Evolutionary conservation across 2,888 invertebrate genomes (phyloP), one percentile per base, ranked within the genome.

Genomic region (Mythimna ferrago): DNA sequence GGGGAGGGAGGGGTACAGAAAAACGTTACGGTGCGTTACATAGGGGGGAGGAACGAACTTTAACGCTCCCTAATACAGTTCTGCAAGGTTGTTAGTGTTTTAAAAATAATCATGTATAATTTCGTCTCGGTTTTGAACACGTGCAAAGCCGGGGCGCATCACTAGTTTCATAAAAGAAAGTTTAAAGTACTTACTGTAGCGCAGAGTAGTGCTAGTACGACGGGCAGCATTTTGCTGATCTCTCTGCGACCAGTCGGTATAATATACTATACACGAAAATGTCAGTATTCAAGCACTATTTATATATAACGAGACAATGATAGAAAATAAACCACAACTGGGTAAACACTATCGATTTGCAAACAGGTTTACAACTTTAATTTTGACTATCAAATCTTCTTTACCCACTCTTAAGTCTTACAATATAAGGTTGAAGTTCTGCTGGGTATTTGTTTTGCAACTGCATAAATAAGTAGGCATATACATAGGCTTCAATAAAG

Each of bases 181-280:
- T 21, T n/a, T 6, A 68, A 57, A 21, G 10, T 44, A 92, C 96
- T 95, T 84, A 96, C 96, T 87, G 93, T 81, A 81, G 92, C 94
- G 83, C 92, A 82, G 86, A 94, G 86, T 76, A 95, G 86, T 80
- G 94, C 91, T 91, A 95, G 87, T 82, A 91, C 87, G 86, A 94
- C 73, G 74, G 92, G 91, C 94, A 94, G 88, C 96, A 96, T 96
- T 87, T 86, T 94, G 92, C 83, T 91, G 94, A 93, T 93, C 94
- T 89, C 54, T 78, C 19, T 81, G 19, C 67, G 92, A 94, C 94
- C 94, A 92, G 91, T 81, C 92, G 95, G 95, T 95, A 95, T 95
- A 94, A 95, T 94, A 94, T 91, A 94, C 89, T 95, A 95, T 95
- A 95, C 95, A 94, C 92, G 83, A 87, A 78, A 76, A 66, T 80